Percentiles rank a stretch among this genome's conserved stretches.
Evolutionary conservation across 1,140 invertebrate genomes (phyloP).

Genomic region (Sipha flava): DNA sequence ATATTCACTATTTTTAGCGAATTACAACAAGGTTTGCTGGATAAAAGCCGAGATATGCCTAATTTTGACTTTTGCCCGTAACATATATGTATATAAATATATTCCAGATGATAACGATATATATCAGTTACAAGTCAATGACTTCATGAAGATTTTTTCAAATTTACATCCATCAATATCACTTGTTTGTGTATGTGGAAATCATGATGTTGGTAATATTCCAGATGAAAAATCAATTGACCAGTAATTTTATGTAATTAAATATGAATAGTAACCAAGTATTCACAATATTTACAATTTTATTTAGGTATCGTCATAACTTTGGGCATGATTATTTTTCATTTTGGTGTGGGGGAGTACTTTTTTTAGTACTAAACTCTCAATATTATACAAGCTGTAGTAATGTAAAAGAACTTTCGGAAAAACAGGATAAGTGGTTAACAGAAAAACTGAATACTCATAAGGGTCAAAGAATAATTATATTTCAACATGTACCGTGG

Average conservation of each 20-base stretch:
- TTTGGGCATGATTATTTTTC: slow-evolving; percentile 54
- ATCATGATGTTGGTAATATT: slow-evolving; percentile 51
- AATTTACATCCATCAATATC: slow-evolving; percentile 46
- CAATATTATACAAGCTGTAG: slow-evolving; percentile 46
- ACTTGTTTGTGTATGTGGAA: slow-evolving; percentile 51
- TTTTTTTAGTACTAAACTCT: slow-evolving; percentile 50
- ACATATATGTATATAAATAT: background rate
- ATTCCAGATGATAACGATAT: slow-evolving; percentile 35
- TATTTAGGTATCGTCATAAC: slow-evolving; percentile 42
- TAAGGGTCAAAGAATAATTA: slow-evolving; percentile 40
- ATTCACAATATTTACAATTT: slow-evolving; percentile 14
- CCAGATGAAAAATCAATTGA: slow-evolving; percentile 45
- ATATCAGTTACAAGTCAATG: slow-evolving; percentile 43
- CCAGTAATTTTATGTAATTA: slow-evolving; percentile 34
- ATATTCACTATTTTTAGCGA: background rate
- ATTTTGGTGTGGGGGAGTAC: slow-evolving; percentile 50
- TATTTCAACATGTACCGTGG: slow-evolving; percentile 53
- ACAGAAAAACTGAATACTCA: slow-evolving; percentile 40
- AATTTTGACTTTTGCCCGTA: background rate
- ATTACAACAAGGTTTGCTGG: no score
- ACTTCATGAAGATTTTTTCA: slow-evolving; percentile 46
- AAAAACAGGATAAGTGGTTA: slow-evolving; percentile 47
- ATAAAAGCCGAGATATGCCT: no score
- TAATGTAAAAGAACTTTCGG: slow-evolving; percentile 41
- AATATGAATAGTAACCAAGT: no score